Base-by-base conservation (phyloP, 2,888 invertebrate species). In the Tholera decimalis region DNA sequence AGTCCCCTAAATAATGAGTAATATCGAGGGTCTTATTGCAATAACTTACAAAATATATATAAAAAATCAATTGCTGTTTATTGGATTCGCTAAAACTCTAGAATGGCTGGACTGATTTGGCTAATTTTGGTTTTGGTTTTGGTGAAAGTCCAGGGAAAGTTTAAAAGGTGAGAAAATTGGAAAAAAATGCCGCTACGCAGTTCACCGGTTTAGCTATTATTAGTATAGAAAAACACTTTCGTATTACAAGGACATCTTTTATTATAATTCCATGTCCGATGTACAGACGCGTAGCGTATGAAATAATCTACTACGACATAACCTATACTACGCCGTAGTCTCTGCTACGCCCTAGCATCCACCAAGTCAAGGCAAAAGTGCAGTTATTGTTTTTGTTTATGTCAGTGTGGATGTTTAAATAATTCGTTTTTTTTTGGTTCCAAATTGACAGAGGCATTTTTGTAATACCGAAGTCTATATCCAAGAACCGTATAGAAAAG, bases 391-490 rank as follows among this genome's bases (percentile, higher is more conserved):
- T 58, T 33, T 33, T 43, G 20, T 44, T 35, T 9, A 47, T 24
- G 33, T 53, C 49, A 9, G 11, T 22, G 33, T 41, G 8, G 26
- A 47, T 11, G 30, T 18, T 13, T 47, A n/a, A 56, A 44, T 18
- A 47, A 3, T 24, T 44, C 18, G 13, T 64, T 0, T 67, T 61
- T 76, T 76, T 37, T 43, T 87, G 87, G 70, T 88, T 75, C 77
- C 91, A 93, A 82, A 88, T 94, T 56, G 96, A 96, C 74, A 90
- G 94, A 68, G 96, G 92, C 4, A 86, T 95, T 28, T 92, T 91
- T 30, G 94, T 94, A n/a, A 96, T 97, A 72, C 96, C 97, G 3
- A 97, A 97, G 85, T 96, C 96, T 8, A 92, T 92, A 3, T 96
- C 92, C 5, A 92, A 93, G 73, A 83, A 86, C 9, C 91, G 96